phyloP scores from a whole-genome alignment of 92 coral and sea anemone species.

The Zoanthus gigantus region DNA sequence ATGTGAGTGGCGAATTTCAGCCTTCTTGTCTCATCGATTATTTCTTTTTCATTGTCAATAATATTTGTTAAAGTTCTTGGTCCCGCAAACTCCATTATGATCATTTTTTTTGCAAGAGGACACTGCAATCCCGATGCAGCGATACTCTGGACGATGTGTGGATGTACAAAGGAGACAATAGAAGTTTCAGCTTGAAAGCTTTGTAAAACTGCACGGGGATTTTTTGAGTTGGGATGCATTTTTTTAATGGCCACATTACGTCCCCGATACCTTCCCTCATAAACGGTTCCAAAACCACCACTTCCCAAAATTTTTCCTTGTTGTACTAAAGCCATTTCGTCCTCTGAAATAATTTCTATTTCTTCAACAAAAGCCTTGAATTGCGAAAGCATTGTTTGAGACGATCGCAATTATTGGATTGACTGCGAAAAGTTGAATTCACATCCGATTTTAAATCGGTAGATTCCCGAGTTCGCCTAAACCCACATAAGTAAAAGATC shows the following conservation, averaged over 20 bases:
- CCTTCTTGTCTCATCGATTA: conserved; percentile 77
- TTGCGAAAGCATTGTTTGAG: conserved; percentile 76
- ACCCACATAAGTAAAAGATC: conserved; percentile 28
- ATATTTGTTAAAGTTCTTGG: conserved; percentile 82
- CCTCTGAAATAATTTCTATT: conserved; percentile 84
- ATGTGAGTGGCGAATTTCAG: conserved; percentile 85
- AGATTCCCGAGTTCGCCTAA: conserved; percentile 60
- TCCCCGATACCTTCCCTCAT: conserved; percentile 86
- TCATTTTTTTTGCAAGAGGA: conserved; percentile 75
- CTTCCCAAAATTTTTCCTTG: conserved; percentile 86
- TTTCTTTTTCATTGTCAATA: conserved; percentile 82
- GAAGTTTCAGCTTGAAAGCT: conserved; percentile 97
- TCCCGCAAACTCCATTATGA: conserved; percentile 98
- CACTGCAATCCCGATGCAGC: conserved; percentile 80
- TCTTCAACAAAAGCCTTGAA: conserved; percentile 80
- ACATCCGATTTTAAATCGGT: conserved; percentile 71
- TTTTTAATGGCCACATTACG: conserved; percentile 86
- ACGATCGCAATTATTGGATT: conserved; percentile 48
- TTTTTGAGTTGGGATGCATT: conserved; percentile 89
- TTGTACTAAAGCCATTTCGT: conserved; percentile 79
- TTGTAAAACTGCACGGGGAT: conserved; percentile 91
- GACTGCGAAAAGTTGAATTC: conserved; percentile 74
- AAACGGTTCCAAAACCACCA: conserved; percentile 96
- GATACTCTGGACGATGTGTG: conserved; percentile 83
- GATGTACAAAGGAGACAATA: conserved; percentile 86